Evolutionary conservation across 2,888 invertebrate species (phyloP).

Genomic region (Lasioglossum malachurum): DNA sequence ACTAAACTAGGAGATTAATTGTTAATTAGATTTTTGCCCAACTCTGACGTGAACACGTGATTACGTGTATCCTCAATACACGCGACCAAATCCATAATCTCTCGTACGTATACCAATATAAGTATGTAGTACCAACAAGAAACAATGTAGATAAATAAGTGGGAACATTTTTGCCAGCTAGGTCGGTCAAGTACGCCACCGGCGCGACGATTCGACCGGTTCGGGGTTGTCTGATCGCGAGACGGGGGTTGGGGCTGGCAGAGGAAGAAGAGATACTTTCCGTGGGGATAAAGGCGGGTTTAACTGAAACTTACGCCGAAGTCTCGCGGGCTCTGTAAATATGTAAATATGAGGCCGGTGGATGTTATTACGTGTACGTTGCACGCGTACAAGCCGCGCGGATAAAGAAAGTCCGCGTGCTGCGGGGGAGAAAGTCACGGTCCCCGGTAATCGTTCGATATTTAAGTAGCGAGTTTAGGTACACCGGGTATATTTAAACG

Average conservation of each 20-base stretch:
- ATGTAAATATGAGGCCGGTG: slow-evolving; percentile 78
- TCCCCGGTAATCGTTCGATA: slow-evolving; percentile 79
- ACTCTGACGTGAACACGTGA: no score
- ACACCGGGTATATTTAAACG: slow-evolving; percentile 84
- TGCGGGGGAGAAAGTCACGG: slow-evolving; percentile 48
- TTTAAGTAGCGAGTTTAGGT: slow-evolving; percentile 83
- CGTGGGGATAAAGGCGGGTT: slow-evolving; percentile 68
- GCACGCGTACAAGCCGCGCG: slow-evolving; percentile 29
- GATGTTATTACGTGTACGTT: slow-evolving; percentile 72
- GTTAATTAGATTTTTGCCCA: no score
- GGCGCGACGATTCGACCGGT: slow-evolving; percentile 46
- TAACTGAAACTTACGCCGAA: slow-evolving; percentile 72
- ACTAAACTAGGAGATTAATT: no score
- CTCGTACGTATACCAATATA: no score
- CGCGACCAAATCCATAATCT: no score
- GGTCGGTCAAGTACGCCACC: slow-evolving; percentile 2
- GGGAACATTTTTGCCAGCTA: neutral
- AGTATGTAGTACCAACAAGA: no score
- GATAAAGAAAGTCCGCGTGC: slow-evolving; percentile 48
- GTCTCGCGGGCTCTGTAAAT: slow-evolving; percentile 75
- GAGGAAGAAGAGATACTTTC: slow-evolving; percentile 58
- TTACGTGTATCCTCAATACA: no score
- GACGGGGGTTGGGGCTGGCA: neutral
- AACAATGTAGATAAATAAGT: no score
- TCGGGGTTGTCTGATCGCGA: slow-evolving; percentile 29